Evolutionary conservation across 2,797 vertebrate genomes (phyloP).

Genomic region (Artibeus jamaicensis): DNA sequence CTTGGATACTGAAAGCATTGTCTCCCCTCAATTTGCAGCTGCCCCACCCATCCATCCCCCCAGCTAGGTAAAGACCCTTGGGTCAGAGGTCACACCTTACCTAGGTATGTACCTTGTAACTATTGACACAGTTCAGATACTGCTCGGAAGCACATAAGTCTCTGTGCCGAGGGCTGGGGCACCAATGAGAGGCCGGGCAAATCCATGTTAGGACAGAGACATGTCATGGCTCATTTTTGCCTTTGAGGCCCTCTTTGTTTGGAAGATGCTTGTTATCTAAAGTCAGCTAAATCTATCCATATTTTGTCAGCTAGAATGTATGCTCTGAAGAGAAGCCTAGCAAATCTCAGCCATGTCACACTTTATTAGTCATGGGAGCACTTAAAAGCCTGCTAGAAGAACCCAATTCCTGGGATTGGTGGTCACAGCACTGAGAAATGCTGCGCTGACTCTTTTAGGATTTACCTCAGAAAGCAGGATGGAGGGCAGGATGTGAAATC

Average conservation of each 20-base stretch:
- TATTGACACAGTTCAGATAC: neutral
- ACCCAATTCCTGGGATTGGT: constrained; percentile 77
- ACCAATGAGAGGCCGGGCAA: constrained; percentile 62
- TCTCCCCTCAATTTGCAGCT: neutral
- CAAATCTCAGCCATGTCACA: constrained; percentile 85
- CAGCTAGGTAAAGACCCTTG: neutral
- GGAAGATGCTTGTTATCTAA: constrained; percentile 82
- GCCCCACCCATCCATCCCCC: neutral
- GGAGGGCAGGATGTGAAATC: constrained; percentile 76
- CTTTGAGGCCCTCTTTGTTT: constrained; percentile 81
- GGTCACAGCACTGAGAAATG: constrained; percentile 74
- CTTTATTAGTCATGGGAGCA: constrained; percentile 86
- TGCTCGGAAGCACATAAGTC: accelerated
- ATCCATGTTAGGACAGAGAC: constrained; percentile 74
- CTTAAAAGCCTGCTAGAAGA: constrained; percentile 81
- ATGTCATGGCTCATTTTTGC: constrained; percentile 78
- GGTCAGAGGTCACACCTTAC: neutral
- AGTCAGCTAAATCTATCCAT: constrained; percentile 86
- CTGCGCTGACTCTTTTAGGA: constrained; percentile 78
- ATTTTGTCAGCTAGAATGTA: constrained; percentile 85
- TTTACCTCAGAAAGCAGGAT: constrained; percentile 80
- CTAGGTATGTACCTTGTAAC: neutral
- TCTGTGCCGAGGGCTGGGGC: neutral
- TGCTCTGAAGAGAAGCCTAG: constrained; percentile 82
- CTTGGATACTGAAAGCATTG: neutral